Base-by-base conservation (phyloP, 2,888 invertebrate species). In the Drosophila phalerata region DNA sequence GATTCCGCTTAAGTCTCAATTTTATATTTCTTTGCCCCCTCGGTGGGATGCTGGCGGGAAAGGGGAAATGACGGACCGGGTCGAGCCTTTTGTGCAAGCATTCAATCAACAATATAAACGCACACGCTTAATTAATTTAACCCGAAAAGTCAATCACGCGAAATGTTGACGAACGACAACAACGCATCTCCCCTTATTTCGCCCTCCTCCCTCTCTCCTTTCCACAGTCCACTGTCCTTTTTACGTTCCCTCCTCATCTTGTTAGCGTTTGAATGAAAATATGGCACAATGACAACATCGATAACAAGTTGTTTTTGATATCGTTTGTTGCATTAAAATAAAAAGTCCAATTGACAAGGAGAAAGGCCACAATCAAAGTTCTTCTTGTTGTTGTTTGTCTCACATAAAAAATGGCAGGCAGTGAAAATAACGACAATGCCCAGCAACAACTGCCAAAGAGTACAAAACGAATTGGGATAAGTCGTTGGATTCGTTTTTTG, bases 41-140 rank as follows among this genome's bases (percentile, higher is more conserved):
- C 17, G 25, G 19, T 34, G 15, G 32, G 8, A 37, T 6, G 9
- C 9, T n/a, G 34, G 9, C 5, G 8, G 37, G 19, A 10, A 10
- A 10, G 34, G 15, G 40, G 6, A 25, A 42, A n/a, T 32, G 43
- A 9, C 43, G n/a, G 25, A 56, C 30, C 28, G 47, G 28, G 25
- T 61, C 53, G 57, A 45, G 58, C 58, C 65, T 52, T 65, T 49
- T 68, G 58, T 42, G 15, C 66, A 67, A 49, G 63, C 64, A 80
- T 87, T 82, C 82, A 78, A 80, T 82, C 81, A 85, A 74, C 85
- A 85, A 79, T 81, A 79, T 84, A 81, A 85, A 78, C 73, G 86
- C 78, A 80, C 82, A 86, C 86, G 88, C 86, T 80, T 85, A 85
- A 85, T 85, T 85, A 85, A 88, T 82, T 85, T 84, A 85, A 85